Conservation (phyloP, 1,140 invertebrate species). For the Euura lappo region DNA sequence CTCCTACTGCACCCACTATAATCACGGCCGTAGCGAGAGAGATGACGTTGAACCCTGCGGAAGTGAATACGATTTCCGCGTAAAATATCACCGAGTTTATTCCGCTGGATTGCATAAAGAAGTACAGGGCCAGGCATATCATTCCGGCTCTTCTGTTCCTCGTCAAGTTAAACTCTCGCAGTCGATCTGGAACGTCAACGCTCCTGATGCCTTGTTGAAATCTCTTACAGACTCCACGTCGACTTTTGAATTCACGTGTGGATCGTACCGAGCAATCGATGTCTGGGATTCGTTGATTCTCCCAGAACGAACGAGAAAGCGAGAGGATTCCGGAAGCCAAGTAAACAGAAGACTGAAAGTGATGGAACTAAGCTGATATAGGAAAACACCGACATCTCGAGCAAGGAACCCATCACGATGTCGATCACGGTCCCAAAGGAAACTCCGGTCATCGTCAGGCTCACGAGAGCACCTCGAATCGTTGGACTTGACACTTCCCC, state of each 20-base stretch:
- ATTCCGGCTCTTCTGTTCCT: constrained; percentile 67
- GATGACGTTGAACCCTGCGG: constrained; percentile 59
- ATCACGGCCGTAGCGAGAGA: constrained; percentile 65
- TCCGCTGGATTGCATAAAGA: constrained; percentile 79
- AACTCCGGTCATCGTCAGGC: constrained; percentile 55
- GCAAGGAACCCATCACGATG: constrained; percentile 69
- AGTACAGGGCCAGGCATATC: constrained; percentile 69
- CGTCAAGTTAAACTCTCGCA: constrained; percentile 29
- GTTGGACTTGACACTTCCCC: constrained; percentile 69
- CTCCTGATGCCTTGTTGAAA: constrained; percentile 32
- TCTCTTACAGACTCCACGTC: constrained; percentile 38
- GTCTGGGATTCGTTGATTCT: constrained; percentile 64
- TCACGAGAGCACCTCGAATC: constrained; percentile 71
- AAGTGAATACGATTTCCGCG: constrained; percentile 74
- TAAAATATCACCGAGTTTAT: constrained; percentile 80
- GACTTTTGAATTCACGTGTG: constrained; percentile 25
- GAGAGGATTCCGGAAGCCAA: constrained; percentile 78
- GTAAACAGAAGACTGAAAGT: constrained; percentile 67
- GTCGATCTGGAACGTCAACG: constrained; percentile 1
- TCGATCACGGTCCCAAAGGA: constrained; percentile 71
- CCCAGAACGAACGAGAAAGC: constrained; percentile 68
- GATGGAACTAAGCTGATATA: constrained; percentile 64
- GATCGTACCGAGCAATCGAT: constrained; percentile 43
- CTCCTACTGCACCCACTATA: constrained; percentile 70
- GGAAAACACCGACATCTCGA: constrained; percentile 64